These are phyloP conservation scores for Chrysotoxum bicinctum DNA, from an alignment of 2,888 invertebrate species.

Conservation along the genomic window DNA sequence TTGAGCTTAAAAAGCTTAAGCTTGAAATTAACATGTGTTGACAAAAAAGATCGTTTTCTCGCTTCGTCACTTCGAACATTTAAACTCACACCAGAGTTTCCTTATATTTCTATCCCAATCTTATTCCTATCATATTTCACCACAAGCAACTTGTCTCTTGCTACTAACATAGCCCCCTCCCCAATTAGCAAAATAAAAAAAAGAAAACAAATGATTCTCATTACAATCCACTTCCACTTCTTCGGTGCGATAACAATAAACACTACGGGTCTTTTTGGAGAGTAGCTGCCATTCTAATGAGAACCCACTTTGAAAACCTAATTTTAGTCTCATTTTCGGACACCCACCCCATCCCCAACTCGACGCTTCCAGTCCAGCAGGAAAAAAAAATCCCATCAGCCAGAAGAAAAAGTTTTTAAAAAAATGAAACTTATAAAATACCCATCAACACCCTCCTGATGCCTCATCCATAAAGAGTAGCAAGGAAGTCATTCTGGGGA, in stretches of 20 bases:
- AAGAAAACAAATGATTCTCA: constrained; percentile 54
- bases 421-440: constrained; percentile 27
- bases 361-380: not conserved
- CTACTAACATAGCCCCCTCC: not conserved
- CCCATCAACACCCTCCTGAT: constrained; percentile 38
- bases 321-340: constrained; percentile 64
- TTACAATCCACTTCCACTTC: constrained; percentile 59
- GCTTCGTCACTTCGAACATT: too few relatives aligned
- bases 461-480: constrained; percentile 25
- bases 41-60: not conserved
- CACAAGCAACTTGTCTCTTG: not conserved
- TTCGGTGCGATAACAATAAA: constrained; percentile 59
- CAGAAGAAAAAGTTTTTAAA: constrained; percentile 19
- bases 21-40: too few relatives aligned
- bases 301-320: constrained; percentile 66
- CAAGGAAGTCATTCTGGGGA: constrained; percentile 65
- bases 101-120: not conserved
- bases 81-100: too few relatives aligned
- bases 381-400: not conserved
- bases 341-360: not conserved
- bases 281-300: constrained; percentile 52
- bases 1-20: too few relatives aligned
- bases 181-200: constrained; percentile 4
- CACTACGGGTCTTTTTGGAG: constrained; percentile 17
- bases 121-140: not conserved